A percentile compares a stretch with the other conserved stretches of the same genome.
These are phyloP conservation scores for Phasia obesa DNA, from an alignment of 2,888 invertebrate genomes.

Conservation along the genomic window DNA sequence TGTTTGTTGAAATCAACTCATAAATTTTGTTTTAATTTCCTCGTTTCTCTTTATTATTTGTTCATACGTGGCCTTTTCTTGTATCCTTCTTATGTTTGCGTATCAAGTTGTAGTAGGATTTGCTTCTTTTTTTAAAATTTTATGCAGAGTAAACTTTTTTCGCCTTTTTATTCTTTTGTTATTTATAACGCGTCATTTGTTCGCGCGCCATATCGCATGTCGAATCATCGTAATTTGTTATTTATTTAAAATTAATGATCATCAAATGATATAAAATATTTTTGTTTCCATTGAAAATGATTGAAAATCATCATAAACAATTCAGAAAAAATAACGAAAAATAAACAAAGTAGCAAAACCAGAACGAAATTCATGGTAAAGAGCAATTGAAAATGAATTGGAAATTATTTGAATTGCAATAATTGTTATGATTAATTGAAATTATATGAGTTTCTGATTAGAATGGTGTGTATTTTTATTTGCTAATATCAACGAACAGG, in stretches of 20 bases:
- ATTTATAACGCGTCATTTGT: slow-evolving; percentile 60
- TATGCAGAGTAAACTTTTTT: slow-evolving; percentile 14
- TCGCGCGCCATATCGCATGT: slow-evolving; percentile 76
- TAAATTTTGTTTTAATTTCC: slow-evolving; percentile 66
- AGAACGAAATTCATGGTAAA: slow-evolving; percentile 12
- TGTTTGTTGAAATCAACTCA: slow-evolving; percentile 57
- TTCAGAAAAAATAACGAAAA: slow-evolving; percentile 9
- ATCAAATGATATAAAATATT: slow-evolving; percentile 63
- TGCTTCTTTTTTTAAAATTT: slow-evolving; percentile 5
- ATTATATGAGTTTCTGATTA: not conserved
- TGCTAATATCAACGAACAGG: too few species aligned
- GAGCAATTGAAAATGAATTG: slow-evolving; percentile 38
- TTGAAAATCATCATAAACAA: slow-evolving; percentile 49
- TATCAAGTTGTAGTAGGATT: not conserved
- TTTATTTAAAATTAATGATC: slow-evolving; percentile 64
- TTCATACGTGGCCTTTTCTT: slow-evolving; percentile 17
- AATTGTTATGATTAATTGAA: not conserved
- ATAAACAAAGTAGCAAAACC: slow-evolving; percentile 12
- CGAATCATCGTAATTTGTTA: slow-evolving; percentile 78
- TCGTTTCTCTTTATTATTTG: slow-evolving; percentile 10
- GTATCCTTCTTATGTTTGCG: slow-evolving; percentile 30
- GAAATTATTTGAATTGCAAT: slow-evolving; percentile 30
- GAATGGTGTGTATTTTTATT: not conserved
- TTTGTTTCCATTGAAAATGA: slow-evolving; percentile 7
- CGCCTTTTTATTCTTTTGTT: not conserved